Evolutionary conservation across 2,113 vertebrate genomes (phyloP).

Genomic region (Telmatochromis sp.): DNA sequence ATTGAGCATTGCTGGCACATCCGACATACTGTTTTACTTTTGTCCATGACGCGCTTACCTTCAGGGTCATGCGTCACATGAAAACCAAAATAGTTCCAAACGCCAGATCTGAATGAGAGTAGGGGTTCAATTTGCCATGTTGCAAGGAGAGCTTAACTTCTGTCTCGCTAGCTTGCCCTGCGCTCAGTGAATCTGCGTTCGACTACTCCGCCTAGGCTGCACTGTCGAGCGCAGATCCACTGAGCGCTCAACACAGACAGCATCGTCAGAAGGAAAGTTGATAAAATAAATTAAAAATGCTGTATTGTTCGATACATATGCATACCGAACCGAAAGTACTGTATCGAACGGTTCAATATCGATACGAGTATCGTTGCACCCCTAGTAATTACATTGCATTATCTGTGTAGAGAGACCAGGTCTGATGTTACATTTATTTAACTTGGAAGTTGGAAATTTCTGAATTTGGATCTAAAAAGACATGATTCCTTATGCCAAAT

Average conservation of each 20-base stretch:
- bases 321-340: too few species aligned
- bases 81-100: too few species aligned
- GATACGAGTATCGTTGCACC: background rate
- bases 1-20: fast-evolving
- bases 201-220: too few species aligned
- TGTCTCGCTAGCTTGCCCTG: too few species aligned
- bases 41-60: fast-evolving
- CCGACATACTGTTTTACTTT: too few species aligned
- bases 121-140: too few species aligned
- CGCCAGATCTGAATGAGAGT: fast-evolving
- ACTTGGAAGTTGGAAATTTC: background rate
- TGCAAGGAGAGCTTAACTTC: too few species aligned
- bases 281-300: too few species aligned
- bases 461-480: background rate
- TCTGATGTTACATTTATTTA: background rate
- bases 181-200: too few species aligned
- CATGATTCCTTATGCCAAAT: background rate
- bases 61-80: too few species aligned
- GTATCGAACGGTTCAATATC: background rate
- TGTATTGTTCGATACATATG: too few species aligned
- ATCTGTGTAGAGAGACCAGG: background rate
- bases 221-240: fast-evolving
- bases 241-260: fast-evolving
- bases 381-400: background rate
- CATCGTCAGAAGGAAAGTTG: fast-evolving